Evolutionary conservation across 2,113 vertebrate species (phyloP).

Genomic region (Hippocampus barbouri): DNA sequence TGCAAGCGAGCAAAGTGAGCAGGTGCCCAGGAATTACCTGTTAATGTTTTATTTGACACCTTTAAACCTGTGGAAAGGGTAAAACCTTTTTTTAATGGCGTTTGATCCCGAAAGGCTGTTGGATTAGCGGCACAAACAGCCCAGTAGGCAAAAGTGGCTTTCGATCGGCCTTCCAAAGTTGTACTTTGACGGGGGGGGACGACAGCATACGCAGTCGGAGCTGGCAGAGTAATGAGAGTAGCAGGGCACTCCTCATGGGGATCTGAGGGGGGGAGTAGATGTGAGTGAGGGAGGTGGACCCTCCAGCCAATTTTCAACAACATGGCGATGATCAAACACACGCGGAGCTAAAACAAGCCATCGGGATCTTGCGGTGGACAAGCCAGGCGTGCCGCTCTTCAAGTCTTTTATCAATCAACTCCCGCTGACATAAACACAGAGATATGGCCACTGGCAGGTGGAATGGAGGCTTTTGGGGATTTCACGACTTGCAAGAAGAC

Average conservation of each 20-base stretch:
- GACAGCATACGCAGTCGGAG: conserved; percentile 23
- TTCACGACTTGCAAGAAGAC: no score
- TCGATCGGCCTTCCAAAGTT: conserved; percentile 21
- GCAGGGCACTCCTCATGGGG: conserved; percentile 65
- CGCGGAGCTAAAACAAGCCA: conserved; percentile 32
- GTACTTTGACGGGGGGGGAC: conserved; percentile 4
- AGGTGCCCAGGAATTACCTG: not conserved
- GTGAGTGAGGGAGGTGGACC: not conserved
- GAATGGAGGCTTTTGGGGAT: no score
- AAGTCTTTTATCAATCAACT: conserved; percentile 22
- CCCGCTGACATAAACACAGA: conserved; percentile 3
- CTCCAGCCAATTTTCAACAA: conserved; percentile 50
- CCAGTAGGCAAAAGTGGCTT: conserved; percentile 24
- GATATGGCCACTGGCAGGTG: not conserved
- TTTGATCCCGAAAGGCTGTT: conserved; percentile 31
- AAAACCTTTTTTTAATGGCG: conserved; percentile 1
- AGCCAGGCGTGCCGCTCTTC: conserved; percentile 30
- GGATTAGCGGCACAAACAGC: conserved; percentile 30
- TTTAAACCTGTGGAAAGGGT: not conserved
- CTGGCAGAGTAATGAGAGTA: conserved; percentile 57
- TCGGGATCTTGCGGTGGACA: conserved; percentile 9
- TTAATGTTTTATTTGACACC: no score
- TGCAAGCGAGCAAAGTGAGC: not conserved
- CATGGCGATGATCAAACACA: conserved; percentile 1
- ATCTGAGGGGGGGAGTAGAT: conserved; percentile 26